Conservation (phyloP, 2,888 invertebrate species). For the Drosophila picticornis region DNA sequence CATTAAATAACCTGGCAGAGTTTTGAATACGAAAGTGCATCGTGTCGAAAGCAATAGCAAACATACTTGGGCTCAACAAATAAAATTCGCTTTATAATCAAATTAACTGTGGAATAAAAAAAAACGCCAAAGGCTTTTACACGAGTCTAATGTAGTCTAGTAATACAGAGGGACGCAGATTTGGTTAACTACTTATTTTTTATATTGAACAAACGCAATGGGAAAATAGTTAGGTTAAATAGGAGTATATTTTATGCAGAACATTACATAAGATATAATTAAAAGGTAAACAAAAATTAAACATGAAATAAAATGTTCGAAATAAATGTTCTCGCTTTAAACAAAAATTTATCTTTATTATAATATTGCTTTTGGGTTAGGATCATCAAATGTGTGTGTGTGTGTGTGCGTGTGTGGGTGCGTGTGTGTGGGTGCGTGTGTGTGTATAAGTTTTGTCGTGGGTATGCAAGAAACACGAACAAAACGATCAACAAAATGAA, state of each 20-base stretch:
- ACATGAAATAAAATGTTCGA: background rate
- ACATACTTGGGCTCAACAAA: background rate
- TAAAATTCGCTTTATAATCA: background rate
- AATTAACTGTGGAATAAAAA: background rate
- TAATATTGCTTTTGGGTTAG: background rate
- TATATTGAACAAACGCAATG: background rate
- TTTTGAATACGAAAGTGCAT: background rate
- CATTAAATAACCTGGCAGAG: background rate
- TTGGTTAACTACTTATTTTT: background rate
- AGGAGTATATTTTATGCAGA: too few relatives aligned
- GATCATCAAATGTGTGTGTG: background rate
- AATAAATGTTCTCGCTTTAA: constrained; percentile 11
- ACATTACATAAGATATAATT: background rate
- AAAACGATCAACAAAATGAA: background rate
- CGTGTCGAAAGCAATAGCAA: background rate
- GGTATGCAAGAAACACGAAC: background rate
- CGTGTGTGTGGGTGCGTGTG: background rate
- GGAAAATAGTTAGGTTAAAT: background rate
- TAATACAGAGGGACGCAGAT: too few relatives aligned
- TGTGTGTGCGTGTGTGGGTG: background rate
- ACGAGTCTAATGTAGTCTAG: too few relatives aligned
- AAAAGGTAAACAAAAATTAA: background rate
- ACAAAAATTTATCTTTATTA: constrained; percentile 49
- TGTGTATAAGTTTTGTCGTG: background rate
- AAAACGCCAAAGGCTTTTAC: background rate